Evolutionary conservation across 2,113 vertebrate species (phyloP), one percentile per base, ranked within the genome.

Genomic region (Lagopus muta): DNA sequence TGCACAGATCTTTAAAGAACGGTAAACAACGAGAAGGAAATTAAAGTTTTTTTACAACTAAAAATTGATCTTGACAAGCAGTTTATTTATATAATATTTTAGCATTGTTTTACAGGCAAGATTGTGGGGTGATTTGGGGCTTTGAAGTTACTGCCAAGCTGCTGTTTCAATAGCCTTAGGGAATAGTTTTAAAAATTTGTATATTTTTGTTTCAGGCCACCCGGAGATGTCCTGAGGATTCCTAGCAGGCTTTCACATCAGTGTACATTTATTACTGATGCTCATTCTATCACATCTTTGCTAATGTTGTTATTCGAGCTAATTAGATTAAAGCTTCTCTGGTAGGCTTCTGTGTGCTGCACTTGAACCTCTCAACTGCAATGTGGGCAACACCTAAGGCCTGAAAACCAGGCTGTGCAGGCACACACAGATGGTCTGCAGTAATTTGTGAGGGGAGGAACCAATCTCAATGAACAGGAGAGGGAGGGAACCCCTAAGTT

Each of bases 191-290:
- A 27, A 52, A 50, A 70, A 91, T 65, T 60, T 48, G 38, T 66
- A 55, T 40, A 22, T 28, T 83, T 75, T 4, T 71, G 45, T 85
- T 90, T 22, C 73, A 81, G 66, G 83, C 43, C 80, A 84, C 65
- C 57, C 61, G 72, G 72, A 79, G 76, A 83, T 36, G 32, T 67
- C 52, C 38, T 91, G 60, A 86, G 85, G 79, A 80, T 77, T 83
- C 65, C 86, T 82, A 88, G 83, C 73, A 88, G 90, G 83, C 65
- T 94, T 90, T 88, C 69, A 78, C 57, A 83, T 94, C 86, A 92
- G 28, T 66, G 58, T 27, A 60, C 47, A 72, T 95, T 90, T 86
- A 84, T 88, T 92, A 86, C 57, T 45, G 73, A 69, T 69, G 65
- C 70, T 84, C 70, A 69, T 81, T 86, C 76, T 87, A 72, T 67